Evolutionary conservation across 2,888 invertebrate species (phyloP), one percentile per base, ranked within the genome.

Genomic region (Allolobophora icterica): DNA sequence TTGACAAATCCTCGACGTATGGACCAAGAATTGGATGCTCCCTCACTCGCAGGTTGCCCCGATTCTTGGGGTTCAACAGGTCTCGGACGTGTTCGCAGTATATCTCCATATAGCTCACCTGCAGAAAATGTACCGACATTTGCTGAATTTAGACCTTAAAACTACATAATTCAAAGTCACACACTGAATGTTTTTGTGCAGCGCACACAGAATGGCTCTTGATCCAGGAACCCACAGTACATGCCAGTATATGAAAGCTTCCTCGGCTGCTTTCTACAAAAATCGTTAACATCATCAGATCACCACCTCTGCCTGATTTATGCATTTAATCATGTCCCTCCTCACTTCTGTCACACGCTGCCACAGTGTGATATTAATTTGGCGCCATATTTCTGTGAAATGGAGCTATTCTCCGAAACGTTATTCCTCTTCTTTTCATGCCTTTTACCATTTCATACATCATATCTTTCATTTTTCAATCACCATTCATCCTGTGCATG

Each of bases 71-170:
- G 92, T 95, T 95, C 52, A 96, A 94, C 71, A 96, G 94, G 93
- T 96, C 96, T 89, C 96, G 93, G 17, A 96, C 96, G 33, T 96
- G 95, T 93, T 96, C 96, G 94, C 96, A 96, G 95, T 96, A 96
- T 92, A 96, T 96, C 94, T 96, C 96, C 93, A 96, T 94, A 96
- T 96, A 96, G 92, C 96, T 96, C 92, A 96, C 95, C 90, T 95
- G 90, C 45, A 40, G 40, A 35, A 34, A 71, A 71, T n/a, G n/a
- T 71, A n/a, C 71, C n/a, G n/a, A 71, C 71, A n/a, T 71, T n/a
- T n/a, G 71, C 71, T 71, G 30, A n/a, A n/a, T 71, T 71, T 30
- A 84, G 40, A 40, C 45, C 45, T 3, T 42, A 90, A 33, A 42
- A 52, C 35, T 90, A 90, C 35, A 42, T 5, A n/a, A 13, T 90